Conservation (phyloP, 2,888 invertebrate species). For the Beris chalybata region DNA sequence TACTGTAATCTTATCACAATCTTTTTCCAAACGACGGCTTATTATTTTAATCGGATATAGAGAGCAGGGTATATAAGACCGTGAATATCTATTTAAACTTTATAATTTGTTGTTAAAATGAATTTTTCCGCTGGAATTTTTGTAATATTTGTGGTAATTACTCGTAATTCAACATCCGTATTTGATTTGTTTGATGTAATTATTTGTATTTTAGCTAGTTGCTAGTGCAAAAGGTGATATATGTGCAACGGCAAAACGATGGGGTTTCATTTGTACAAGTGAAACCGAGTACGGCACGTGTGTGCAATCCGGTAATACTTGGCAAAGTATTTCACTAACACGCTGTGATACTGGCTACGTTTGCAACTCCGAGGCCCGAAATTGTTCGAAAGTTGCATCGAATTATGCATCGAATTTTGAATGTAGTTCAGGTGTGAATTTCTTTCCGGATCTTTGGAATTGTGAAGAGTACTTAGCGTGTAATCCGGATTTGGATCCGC, state of each 20-base stretch:
- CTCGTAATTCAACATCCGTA: not conserved
- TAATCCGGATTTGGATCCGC: not conserved
- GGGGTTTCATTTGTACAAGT: constrained; percentile 20
- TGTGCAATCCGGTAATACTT: not conserved
- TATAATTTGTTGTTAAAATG: too few species aligned
- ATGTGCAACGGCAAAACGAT: not conserved
- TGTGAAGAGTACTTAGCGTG: constrained; percentile 4
- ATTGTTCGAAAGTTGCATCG: constrained; percentile 2
- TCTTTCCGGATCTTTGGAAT: constrained; percentile 1
- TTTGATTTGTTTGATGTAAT: not conserved
- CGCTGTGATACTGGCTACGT: not conserved
- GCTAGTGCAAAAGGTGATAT: not conserved
- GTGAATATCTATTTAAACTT: too few species aligned
- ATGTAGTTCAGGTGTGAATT: not conserved
- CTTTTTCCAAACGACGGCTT: too few species aligned
- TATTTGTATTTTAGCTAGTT: not conserved
- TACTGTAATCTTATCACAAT: too few species aligned
- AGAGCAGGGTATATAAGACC: too few species aligned
- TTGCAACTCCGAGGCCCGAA: constrained; percentile 9
- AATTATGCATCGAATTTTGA: constrained; percentile 1
- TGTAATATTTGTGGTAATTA: too few species aligned
- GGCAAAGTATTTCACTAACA: not conserved
- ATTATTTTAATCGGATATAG: too few species aligned
- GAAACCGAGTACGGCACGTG: not conserved
- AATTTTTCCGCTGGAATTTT: too few species aligned